These are phyloP conservation scores for Philotrypesis tridentata DNA, from an alignment of 1,140 invertebrate species.

Conservation along the genomic window DNA sequence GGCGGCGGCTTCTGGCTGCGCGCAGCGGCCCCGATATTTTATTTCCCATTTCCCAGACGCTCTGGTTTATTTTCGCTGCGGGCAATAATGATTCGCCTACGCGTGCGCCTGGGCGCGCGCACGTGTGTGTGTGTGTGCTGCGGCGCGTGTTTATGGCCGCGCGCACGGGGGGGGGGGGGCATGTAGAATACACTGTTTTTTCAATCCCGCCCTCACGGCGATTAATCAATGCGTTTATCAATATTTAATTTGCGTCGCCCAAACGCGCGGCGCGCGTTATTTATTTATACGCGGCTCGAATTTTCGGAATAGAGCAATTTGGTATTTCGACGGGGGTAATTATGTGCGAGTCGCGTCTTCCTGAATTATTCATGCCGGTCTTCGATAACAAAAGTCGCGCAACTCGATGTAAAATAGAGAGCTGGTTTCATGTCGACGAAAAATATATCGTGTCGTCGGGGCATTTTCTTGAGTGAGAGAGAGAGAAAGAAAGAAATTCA, in stretches of 20 bases:
- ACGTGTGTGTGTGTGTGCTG: no score
- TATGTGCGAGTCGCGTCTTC: neutral
- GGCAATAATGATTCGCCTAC: no score
- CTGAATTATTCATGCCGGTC: neutral
- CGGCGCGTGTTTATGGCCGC: no score
- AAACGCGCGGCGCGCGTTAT: no score
- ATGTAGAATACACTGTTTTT: neutral
- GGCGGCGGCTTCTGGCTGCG: neutral
- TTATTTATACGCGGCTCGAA: neutral
- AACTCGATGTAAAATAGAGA: neutral
- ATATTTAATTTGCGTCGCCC: neutral
- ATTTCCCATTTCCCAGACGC: neutral
- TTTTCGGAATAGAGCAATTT: neutral
- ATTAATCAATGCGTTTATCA: neutral
- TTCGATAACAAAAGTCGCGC: neutral
- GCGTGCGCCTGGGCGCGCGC: no score
- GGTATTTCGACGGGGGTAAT: neutral
- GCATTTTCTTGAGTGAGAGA: no score
- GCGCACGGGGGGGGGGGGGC: no score
- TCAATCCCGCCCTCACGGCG: neutral
- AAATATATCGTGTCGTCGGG: slow-evolving; percentile 4
- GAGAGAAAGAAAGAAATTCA: neutral
- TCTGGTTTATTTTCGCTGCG: neutral
- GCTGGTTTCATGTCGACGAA: neutral
- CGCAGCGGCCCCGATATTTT: neutral